Base-by-base conservation (phyloP, 2,888 invertebrate species). In the Catocala fraxini region DNA sequence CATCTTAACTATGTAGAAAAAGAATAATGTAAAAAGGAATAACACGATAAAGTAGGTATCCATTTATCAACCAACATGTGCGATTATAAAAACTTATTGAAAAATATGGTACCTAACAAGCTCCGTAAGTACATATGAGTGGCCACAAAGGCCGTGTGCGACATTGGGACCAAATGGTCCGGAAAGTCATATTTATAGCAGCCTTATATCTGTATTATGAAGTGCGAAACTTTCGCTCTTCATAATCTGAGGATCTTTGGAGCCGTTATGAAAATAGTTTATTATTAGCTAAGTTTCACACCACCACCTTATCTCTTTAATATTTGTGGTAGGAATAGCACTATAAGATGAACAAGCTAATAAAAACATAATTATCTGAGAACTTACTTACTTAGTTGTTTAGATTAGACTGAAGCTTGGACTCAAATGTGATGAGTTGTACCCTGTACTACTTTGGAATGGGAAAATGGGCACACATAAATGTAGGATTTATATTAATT, bases 151-250 rank as follows among this genome's bases (percentile, higher is more conserved):
- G n/a, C 25, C 11, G 65, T 59, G 6, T 59, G 54, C 51, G 56
- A 59, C 57, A 41, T 43, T 47, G 55, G 46, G 5, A 65, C 48
- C 70, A 56, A 69, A 69, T 58, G 68, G 59, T 43, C 49, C 43
- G 58, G 56, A 58, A 70, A 70, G 15, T 49, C 47, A 52, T 68
- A 55, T 59, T 58, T 59, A 61, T 64, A 49, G 51, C 56, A 41
- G n/a, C n/a, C 52, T 48, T 51, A 61, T 45, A 47, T 45, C 41
- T 41, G 33, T 34, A 51, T 58, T 54, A 56, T 39, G 25, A 25
- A 56, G 42, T 49, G 41, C 43, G n/a, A 60, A 67, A 71, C 35
- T 60, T 60, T 60, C 58, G 51, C 34, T 6, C 45, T 51, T 56
- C 45, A 51, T 61, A 70, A 59, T 56, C 51, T 48, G 53, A 43